Base-by-base conservation (phyloP, 2,797 vertebrate species). In the Parotocinclus haroldoi region DNA sequence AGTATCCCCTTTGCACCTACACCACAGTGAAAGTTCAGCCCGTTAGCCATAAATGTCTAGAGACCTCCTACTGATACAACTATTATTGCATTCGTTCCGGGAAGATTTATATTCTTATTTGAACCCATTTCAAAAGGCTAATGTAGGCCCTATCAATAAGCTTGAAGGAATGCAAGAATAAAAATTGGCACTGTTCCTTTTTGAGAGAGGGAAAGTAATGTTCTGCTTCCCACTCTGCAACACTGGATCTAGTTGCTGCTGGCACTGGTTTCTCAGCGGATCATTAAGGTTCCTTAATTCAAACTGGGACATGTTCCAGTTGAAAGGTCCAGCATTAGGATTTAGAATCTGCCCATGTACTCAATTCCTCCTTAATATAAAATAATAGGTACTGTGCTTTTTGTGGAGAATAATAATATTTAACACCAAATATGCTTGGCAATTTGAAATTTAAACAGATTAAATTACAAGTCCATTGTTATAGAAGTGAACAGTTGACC, bases 101-200 rank as follows among this genome's bases (percentile, higher is more conserved):
- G 59, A 69, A 62, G 59, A 61, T 19, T 18, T 58, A 50, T 44
- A 40, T 46, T 56, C 42, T 57, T 36, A 69, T 69, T 44, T 57
- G 38, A 63, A 69, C 52, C 59, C 52, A 42, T 63, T 62, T 56
- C 44, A 56, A 62, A 49, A 55, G 46, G 53, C 39, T 18, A 54
- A 48, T 27, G 50, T 39, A 55, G 38, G 42, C 27, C 27, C 66
- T 68, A 68, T 68, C 61, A 68, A 68, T 68, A 68, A 39, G 51
- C 14, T 55, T 14, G 50, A 39, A 54, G 51, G 42, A 48, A 48
- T 37, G 55, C 19, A 61, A 55, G 51, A 38, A 19, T 61, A 68
- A 60, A 68, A 54, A 54, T 62, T 49, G 52, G 36, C 16, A 19
- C 36, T 27, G 19, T 69, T 27, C 9, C 36, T 44, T 54, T 38